Evolutionary conservation across 2,797 vertebrate genomes (phyloP), one percentile per base, ranked within the genome.

Genomic region (Margarornis squamiger): DNA sequence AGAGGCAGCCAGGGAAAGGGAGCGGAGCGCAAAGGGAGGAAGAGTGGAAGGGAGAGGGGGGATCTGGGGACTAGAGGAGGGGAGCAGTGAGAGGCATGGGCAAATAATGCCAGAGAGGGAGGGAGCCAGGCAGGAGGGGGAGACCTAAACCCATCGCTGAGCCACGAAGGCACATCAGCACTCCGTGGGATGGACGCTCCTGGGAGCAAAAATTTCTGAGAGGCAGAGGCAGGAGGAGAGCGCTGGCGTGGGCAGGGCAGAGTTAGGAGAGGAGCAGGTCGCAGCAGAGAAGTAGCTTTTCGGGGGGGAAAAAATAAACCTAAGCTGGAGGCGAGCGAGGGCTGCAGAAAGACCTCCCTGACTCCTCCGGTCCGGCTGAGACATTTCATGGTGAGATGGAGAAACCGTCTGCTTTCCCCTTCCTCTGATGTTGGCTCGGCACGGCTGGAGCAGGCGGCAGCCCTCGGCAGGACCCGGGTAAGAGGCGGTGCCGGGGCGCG

Each of bases 381-480:
- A 32, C 19, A 3, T 70, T 96, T 59, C 30, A 70, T 71, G 94
- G 92, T 86, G 94, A 92, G 88, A 95, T 96, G 94, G 79, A 94
- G 84, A 62, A 77, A 41, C 45, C 73, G 61, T 17, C 55, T 51
- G 61, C 95, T 82, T 74, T 79, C 38, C 95, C 72, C 32, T 57
- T 90, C 88, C 88, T 81, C 95, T 96, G 93, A 94, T 87, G 80
- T 36, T 88, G 94, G 94, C 94, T 96, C 81, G 54, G 80, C 89
- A 39, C 73, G 45, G 89, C 80, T 80, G 93, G 88, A 93, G 91
- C 92, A 91, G 94, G 93, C 77, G 71, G 93, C 94, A 95, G 83
- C 92, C 91, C 92, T 95, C 95, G 48, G 92, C 95, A 90, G 75
- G 89, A 96, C 88, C 51, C 66, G 75, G 96, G 97, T 97, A 97